These are phyloP conservation scores for Hyposmocoma kahamanoa DNA, from an alignment of 1,140 invertebrate species.

Conservation along the genomic window DNA sequence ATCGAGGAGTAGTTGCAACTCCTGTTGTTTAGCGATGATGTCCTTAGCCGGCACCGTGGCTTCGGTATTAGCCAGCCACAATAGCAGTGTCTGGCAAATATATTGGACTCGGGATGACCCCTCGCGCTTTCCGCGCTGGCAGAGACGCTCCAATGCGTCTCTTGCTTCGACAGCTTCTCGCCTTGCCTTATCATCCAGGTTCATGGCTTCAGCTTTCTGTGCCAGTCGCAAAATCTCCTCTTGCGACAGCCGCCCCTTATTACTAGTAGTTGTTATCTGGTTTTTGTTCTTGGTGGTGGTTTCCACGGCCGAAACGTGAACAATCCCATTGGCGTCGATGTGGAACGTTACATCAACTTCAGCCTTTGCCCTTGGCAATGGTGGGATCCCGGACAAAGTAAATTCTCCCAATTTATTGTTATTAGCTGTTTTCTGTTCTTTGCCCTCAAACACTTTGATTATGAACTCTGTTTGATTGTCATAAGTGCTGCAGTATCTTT, in stretches of 20 bases:
- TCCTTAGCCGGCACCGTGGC: no score
- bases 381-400: conserved; percentile 50
- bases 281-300: neutral
- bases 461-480: conserved; percentile 83
- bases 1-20: no score
- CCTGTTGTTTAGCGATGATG: no score
- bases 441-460: conserved; percentile 85
- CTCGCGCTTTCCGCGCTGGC: no score
- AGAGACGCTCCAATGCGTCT: no score
- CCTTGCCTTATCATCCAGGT: no score
- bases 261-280: conserved; percentile 69
- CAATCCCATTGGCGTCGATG: neutral
- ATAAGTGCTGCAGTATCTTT: conserved; percentile 79
- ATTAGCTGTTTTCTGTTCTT: conserved; percentile 84
- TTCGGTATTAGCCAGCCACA: no score
- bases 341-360: neutral
- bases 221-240: conserved; percentile 45
- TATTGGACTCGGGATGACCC: no score
- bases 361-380: neutral
- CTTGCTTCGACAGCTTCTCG: no score
- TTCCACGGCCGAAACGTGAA: neutral
- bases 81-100: no score
- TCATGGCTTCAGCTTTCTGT: neutral
- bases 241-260: conserved; percentile 68
- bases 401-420: conserved; percentile 88